These are phyloP conservation scores for Helicorthomorpha holstii DNA, from an alignment of 1,140 invertebrate genomes.

Conservation along the genomic window DNA sequence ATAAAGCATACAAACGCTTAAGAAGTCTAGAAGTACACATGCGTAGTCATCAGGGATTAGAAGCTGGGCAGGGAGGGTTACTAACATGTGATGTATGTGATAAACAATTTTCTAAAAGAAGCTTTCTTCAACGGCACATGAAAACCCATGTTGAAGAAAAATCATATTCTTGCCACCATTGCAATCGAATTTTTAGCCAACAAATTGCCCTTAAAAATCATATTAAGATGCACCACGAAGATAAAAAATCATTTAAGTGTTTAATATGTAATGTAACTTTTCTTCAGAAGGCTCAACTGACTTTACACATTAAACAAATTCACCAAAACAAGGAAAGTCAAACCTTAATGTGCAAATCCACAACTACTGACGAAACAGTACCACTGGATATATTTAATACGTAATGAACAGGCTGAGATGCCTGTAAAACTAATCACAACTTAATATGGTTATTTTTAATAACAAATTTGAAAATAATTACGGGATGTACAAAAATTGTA, in stretches of 20 bases:
- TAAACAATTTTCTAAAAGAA: slow-evolving; percentile 76
- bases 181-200: slow-evolving; percentile 29
- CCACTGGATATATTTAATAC: too few species aligned
- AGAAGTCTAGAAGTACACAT: slow-evolving; percentile 23
- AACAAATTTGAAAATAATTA: too few species aligned
- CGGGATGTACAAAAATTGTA: too few species aligned
- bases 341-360: too few species aligned
- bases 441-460: too few species aligned
- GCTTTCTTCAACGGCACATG: slow-evolving; percentile 48
- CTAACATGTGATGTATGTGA: slow-evolving; percentile 60
- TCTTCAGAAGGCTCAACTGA: slow-evolving; percentile 41
- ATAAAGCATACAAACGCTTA: slow-evolving; percentile 21
- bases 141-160: slow-evolving; percentile 28
- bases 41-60: background rate
- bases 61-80: slow-evolving; percentile 11
- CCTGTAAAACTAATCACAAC: too few species aligned
- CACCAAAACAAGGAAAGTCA: too few species aligned
- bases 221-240: slow-evolving; percentile 46
- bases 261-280: slow-evolving; percentile 62
- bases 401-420: too few species aligned
- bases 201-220: slow-evolving; percentile 26
- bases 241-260: slow-evolving; percentile 60
- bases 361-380: too few species aligned
- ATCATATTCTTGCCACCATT: slow-evolving; percentile 32
- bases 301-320: slow-evolving; percentile 35